Base-by-base conservation (phyloP, 2,888 invertebrate species). In the Corythucha ciliata region DNA sequence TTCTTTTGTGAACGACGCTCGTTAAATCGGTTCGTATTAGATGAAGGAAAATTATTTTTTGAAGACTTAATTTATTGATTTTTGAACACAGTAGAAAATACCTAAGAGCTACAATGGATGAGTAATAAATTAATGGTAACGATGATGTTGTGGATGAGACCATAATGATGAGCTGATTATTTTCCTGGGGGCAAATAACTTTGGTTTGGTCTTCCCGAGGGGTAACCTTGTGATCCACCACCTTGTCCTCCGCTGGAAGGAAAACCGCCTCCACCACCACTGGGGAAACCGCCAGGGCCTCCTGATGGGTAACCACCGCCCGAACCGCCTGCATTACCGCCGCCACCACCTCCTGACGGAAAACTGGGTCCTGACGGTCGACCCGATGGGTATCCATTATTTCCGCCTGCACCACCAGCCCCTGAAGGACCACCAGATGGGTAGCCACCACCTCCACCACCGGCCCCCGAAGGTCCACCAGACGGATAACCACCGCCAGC, bases 131-230 rank as follows among this genome's bases (percentile, higher is more conserved):
- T n/a, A n/a, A n/a, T n/a, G n/a, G n/a, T n/a, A n/a, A n/a, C n/a
- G n/a, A n/a, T n/a, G n/a, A n/a, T n/a, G n/a, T n/a, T n/a, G n/a
- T n/a, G n/a, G n/a, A n/a, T n/a, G n/a, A n/a, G n/a, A n/a, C n/a
- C n/a, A n/a, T n/a, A n/a, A n/a, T n/a, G n/a, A n/a, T n/a, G n/a
- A n/a, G n/a, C 21, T 34, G 24, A 32, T 54, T 42, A 54, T 47
- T 57, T 57, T 32, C 57, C 57, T 7, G 57, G 57, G 26, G 57
- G 57, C n/a, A 57, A 53, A 32, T 57, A 57, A 51, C 50, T 55
- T 10, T 40, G 32, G 45, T 41, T 53, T 3, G 57, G 57, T 27
- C 50, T 26, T 24, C 54, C 54, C 7, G 54, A 54, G 26, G 55
- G 54, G 47, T 51, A 54, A 18, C 54, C 54, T 52, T 33, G 16